Base-by-base conservation (phyloP, 2,113 vertebrate genomes). In the Dicerorhinus sumatrensis region DNA sequence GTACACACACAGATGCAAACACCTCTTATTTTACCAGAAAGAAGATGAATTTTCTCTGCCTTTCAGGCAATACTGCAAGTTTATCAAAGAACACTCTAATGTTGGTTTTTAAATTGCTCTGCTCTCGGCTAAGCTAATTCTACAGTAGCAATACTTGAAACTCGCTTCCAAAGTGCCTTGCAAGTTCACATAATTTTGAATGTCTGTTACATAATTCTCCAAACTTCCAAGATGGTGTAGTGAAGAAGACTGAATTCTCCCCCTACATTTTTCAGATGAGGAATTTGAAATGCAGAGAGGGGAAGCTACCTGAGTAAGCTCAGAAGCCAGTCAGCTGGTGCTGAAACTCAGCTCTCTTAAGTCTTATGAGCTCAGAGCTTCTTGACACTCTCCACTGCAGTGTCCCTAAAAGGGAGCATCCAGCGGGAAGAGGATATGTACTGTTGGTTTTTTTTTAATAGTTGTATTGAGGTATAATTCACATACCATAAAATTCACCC, bases 31-130 rank as follows among this genome's bases (percentile, higher is more conserved):
- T 76, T 70, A 86, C 46, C 18, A 46, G 8, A 76, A 80, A 56
- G 56, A 96, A 91, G 48, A 87, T 36, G 20, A 18, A 25, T 92
- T 25, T 88, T 25, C 77, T 93, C 58, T 96, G 81, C 72, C 70
- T 97, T 73, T 96, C 21, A 42, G 70, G 51, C 65, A 76, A 70
- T 33, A 42, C 75, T 88, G n/a, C 75, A 90, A 76, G 63, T 92
- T 58, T 67, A 79, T 92, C 67, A 94, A 63, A 96, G 86, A 84
- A 92, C 69, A 87, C n/a, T 8, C 39, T 87, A 31, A 81, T 36
- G 80, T 51, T 2, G 0, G 16, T 84, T 89, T 96, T 85, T 51
- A 87, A 93, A 95, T 79, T 63, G 20, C 29, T 54, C 23, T 81
- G 51, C 62, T 92, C 58, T 73, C 14, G 58, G 75, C 80, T 85